Conservation (phyloP, 2,113 vertebrate genomes). For the Epinephelus cyanopodus region DNA sequence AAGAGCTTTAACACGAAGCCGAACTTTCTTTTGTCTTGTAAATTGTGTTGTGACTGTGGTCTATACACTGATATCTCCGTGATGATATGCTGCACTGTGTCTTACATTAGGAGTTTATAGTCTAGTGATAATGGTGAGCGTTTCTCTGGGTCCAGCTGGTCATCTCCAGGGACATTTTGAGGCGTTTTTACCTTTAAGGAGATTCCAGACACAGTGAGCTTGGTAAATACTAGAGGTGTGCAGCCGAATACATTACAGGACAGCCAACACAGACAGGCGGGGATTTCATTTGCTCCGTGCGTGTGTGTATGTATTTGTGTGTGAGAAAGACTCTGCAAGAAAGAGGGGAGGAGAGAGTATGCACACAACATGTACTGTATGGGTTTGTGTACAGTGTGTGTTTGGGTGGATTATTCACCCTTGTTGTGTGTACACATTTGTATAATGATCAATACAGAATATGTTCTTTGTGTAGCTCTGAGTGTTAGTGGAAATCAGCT, state of each 20-base stretch:
- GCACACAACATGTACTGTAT: slow-evolving; percentile 13
- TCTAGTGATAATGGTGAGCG: slow-evolving; percentile 1
- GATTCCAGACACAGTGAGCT: slow-evolving; percentile 70
- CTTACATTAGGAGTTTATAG: slow-evolving; percentile 14
- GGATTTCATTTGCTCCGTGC: slow-evolving; percentile 55
- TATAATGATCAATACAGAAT: slow-evolving; percentile 38
- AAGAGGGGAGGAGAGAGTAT: neutral
- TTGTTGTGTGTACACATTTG: slow-evolving; percentile 33
- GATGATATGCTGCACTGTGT: neutral
- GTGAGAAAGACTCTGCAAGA: neutral
- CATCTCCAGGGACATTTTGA: slow-evolving; percentile 58
- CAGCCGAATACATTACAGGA: slow-evolving; percentile 76
- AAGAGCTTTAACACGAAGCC: neutral
- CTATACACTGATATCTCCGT: neutral
- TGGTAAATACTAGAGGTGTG: slow-evolving; percentile 80
- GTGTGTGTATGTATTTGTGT: slow-evolving; percentile 28
- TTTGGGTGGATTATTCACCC: slow-evolving; percentile 23
- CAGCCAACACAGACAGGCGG: slow-evolving; percentile 39
- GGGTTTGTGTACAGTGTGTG: slow-evolving; percentile 2
- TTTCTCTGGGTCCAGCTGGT: slow-evolving; percentile 37
- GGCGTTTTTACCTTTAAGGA: slow-evolving; percentile 74
- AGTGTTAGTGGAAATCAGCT: slow-evolving; percentile 32
- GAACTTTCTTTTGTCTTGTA: neutral
- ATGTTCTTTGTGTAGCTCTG: slow-evolving; percentile 33
- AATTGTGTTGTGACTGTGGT: neutral